Evolutionary conservation across 2,888 invertebrate species (phyloP), one percentile per base, ranked within the genome.

Genomic region (Chrysina gloriosa): DNA sequence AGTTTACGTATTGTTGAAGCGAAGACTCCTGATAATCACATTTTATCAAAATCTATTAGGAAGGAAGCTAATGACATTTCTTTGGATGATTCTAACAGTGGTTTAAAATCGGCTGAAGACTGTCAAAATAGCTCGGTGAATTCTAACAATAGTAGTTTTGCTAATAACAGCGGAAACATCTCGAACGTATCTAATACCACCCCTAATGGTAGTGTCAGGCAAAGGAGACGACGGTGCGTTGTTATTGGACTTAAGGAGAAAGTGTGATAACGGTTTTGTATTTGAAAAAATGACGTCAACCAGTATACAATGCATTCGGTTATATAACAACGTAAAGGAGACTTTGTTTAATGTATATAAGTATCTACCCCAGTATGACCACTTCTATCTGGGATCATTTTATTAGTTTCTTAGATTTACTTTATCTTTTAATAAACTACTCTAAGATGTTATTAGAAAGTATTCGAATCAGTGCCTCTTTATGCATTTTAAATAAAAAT

Each of bases 121-220:
- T 25, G 25, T n/a, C n/a, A n/a, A 6, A 39, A 14, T 23, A 23
- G 5, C 36, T 56, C 56, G 11, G 14, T 36, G 14, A 56, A 23
- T 50, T 50, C 27, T 27, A 19, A 50, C 48, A 50, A 11, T 39
- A 19, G 29, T 7, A 72, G 72, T 68, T 72, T 61, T 72, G 73
- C 75, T 75, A 77, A 67, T 71, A 65, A 67, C 48, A 63, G 70
- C 73, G 73, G 76, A 3, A 48, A 27, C 27, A 50, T 9, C 14
- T 23, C 25, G n/a, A 42, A 6, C 14, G 2, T 50, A n/a, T 73
- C 70, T 66, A 75, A 76, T 77, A 78, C 31, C 6, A n/a, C 54
- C 7, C 16, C n/a, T 31, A 54, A 34, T 54, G 19, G 7, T 14
- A 52, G 9, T 27, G 19, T 14, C 16, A 54, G 54, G 19, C 6